phyloP scores from a whole-genome alignment of 2,797 vertebrate genomes.

The Eleutherodactylus coqui region DNA sequence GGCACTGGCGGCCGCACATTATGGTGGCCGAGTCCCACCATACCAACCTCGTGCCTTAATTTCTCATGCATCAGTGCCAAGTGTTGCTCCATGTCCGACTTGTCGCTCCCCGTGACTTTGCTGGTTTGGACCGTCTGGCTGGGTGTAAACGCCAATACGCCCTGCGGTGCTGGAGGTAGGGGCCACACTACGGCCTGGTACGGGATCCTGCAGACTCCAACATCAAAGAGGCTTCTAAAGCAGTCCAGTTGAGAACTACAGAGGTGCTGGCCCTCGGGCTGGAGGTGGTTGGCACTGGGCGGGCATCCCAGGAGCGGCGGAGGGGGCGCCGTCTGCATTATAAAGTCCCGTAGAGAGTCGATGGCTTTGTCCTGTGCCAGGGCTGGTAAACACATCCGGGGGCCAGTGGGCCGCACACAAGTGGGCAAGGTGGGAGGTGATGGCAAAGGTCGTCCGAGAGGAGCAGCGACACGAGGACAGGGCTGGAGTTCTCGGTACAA shows the following conservation, averaged over 20 bases:
- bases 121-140: neutral
- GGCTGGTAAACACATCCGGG: neutral
- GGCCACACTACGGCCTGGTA: constrained; percentile 35
- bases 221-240: constrained; percentile 55
- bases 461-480: neutral
- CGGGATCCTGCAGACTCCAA: constrained; percentile 47
- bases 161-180: neutral
- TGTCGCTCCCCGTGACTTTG: neutral
- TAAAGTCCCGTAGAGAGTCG: neutral
- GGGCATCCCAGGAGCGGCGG: neutral
- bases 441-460: constrained; percentile 16
- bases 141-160: constrained; percentile 42
- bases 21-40: no score
- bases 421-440: neutral
- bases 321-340: neutral
- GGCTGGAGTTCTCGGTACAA: constrained; percentile 42
- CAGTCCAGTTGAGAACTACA: constrained; percentile 52
- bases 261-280: constrained; percentile 19
- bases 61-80: constrained; percentile 54
- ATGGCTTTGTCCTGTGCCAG: neutral
- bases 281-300: neutral
- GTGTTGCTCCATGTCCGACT: constrained; percentile 49
- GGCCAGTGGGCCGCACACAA: neutral
- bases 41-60: constrained; percentile 55
- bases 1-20: no score